Evolutionary conservation across 2,888 invertebrate species (phyloP), one percentile per base, ranked within the genome.

Genomic region (Cryptocheilus praepositus): DNA sequence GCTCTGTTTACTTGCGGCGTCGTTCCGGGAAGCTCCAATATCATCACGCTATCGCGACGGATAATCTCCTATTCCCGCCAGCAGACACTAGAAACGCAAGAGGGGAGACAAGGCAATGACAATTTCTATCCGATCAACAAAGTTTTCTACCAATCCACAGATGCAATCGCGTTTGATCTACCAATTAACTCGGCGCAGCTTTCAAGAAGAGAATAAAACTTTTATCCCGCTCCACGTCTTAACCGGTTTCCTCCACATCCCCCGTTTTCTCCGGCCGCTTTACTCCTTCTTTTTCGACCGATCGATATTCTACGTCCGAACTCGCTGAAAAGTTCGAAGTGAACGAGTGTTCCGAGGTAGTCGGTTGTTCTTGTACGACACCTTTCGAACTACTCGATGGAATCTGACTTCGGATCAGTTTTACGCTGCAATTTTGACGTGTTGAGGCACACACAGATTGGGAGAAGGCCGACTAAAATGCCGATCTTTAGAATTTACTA

Each of bases 361-460:
- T 64, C 36, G 25, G 62, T 74, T 67, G 72, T 71, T 68, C 74
- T 70, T 70, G 67, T 70, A 69, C 70, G 70, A 74, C 78, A 72
- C 73, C 71, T 74, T 57, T 28, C 70, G 18, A 16, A 45, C 61
- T 45, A 59, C 45, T 55, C 72, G 62, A 67, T 55, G 70, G 74
- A 67, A 71, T 71, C 64, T 65, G 68, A 69, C 67, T 58, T 53
- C 36, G 66, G 70, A 74, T 74, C 78, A 70, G 70, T 71, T 78
- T 74, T 74, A 74, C 71, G 66, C 67, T 64, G 68, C 66, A 70
- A 78, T 78, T 75, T 75, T 75, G 73, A 71, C 78, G 76, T n/a
- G n/a, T n/a, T n/a, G n/a, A n/a, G n/a, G n/a, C n/a, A n/a, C n/a
- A n/a, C n/a, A n/a, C n/a, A n/a, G n/a, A n/a, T n/a, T n/a, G n/a